phyloP scores from a whole-genome alignment of 2,797 vertebrate genomes.

The Catharus ustulatus region DNA sequence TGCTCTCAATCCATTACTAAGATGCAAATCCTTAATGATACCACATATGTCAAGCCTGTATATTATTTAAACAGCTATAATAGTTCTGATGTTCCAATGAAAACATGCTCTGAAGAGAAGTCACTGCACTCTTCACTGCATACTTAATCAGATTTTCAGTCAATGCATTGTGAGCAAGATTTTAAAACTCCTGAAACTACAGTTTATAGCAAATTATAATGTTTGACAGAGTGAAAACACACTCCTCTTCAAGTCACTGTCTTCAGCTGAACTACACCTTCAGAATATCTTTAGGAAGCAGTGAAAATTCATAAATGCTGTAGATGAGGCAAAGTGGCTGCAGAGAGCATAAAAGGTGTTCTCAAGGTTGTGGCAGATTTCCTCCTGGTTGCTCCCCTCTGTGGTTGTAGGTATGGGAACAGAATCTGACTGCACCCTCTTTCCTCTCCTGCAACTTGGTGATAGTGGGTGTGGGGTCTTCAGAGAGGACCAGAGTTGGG shows the following conservation, averaged over 20 bases:
- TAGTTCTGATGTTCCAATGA: constrained; percentile 3
- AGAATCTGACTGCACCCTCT: background rate
- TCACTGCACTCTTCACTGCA: background rate
- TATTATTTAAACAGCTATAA: constrained; percentile 26
- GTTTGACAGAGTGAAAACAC: constrained; percentile 42
- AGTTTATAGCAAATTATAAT: constrained; percentile 26
- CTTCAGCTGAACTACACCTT: constrained; percentile 22
- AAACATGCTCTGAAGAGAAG: constrained; percentile 3
- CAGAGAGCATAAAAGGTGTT: background rate
- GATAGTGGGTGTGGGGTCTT: background rate
- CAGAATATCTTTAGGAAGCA: background rate
- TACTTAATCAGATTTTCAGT: background rate
- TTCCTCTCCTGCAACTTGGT: background rate
- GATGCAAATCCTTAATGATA: constrained; percentile 35
- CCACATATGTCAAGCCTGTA: background rate
- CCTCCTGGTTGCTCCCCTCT: background rate
- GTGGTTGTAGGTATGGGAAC: background rate
- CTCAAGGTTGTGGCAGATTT: background rate
- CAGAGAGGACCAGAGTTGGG: background rate
- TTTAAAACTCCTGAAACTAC: background rate
- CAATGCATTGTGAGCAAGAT: background rate
- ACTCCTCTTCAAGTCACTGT: constrained; percentile 30
- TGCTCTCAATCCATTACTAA: background rate
- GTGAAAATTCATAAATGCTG: background rate
- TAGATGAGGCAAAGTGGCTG: background rate